A percentile compares a stretch with the other conserved stretches of the same genome.
These are phyloP conservation scores for Mamestra brassicae DNA, from an alignment of 2,888 invertebrate genomes.

Conservation along the genomic window DNA sequence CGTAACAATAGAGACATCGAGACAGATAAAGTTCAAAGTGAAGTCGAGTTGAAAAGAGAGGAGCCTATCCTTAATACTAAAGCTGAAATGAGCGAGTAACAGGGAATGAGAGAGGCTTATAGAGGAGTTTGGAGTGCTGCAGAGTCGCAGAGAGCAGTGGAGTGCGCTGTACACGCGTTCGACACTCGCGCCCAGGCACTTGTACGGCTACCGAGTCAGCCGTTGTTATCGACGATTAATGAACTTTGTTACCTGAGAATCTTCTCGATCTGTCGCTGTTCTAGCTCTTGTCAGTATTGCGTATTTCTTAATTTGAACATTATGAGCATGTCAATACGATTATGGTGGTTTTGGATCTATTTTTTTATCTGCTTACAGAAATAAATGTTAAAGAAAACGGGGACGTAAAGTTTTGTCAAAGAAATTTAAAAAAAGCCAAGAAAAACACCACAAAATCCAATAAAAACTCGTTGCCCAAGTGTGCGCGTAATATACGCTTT, in stretches of 20 bases:
- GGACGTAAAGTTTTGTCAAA: slow-evolving; percentile 9
- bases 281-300: not conserved
- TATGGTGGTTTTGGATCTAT: not conserved
- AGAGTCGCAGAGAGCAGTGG: slow-evolving; percentile 65
- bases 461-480: slow-evolving; percentile 52
- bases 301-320: not conserved
- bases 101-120: slow-evolving; percentile 74
- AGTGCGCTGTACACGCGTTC: slow-evolving; percentile 71
- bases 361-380: not conserved
- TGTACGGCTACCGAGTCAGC: slow-evolving; percentile 41
- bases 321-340: not conserved
- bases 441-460: slow-evolving; percentile 46
- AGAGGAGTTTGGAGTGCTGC: slow-evolving; percentile 76
- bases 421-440: slow-evolving; percentile 25
- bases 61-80: slow-evolving; percentile 61
- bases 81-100: slow-evolving; percentile 66
- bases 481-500: slow-evolving; percentile 49
- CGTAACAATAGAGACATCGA: slow-evolving; percentile 63
- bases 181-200: slow-evolving; percentile 56
- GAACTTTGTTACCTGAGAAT: slow-evolving; percentile 40
- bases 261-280: not conserved
- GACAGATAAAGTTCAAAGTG: slow-evolving; percentile 67
- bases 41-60: slow-evolving; percentile 61
- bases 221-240: slow-evolving; percentile 56
- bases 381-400: not conserved